Base-by-base conservation (phyloP, 2,797 vertebrate species). In the Rhinatrema bivittatum region DNA sequence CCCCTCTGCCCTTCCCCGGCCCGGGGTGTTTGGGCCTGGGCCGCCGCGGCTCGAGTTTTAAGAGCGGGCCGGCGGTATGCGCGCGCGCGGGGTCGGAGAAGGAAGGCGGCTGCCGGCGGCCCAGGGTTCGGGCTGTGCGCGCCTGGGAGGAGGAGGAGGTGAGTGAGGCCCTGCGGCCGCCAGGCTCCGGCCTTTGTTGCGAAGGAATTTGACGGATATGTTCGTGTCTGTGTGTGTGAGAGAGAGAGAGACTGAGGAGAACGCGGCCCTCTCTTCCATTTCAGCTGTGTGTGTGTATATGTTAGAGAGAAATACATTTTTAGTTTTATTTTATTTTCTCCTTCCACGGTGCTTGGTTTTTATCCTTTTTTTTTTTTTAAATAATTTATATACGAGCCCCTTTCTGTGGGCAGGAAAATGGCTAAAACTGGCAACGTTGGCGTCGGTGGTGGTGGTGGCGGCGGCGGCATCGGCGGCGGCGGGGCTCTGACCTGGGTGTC, bases 401-500 rank as follows among this genome's bases (percentile, higher is more conserved):
- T 17, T 9, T 56, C 55, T 26, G 61, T 38, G 47, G 70, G 59
- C 77, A 73, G 58, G 43, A 70, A 63, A 65, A 84, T 83, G 81
- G 79, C 78, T 56, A 82, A 83, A 65, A 68, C 72, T n/a, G 69
- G 72, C 42, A 74, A 80, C 39, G 61, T 47, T 28, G 42, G 32
- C 75, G 84, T 85, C 43, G 87, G 72, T 46, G 85, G 85, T 34
- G 84, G 84, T 27, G 83, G 85, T 60, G n/a, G n/a, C n/a, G 81
- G 82, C 4, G 53, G 61, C 5, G 42, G 57, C 14, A 87, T 89
- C n/a, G n/a, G n/a, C n/a, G n/a, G n/a, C 51, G 89, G 90, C 72
- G 89, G 88, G 9, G 88, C 68, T 29, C 68, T 93, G 70, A 84
- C 89, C 39, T 93, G 90, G 89, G 72, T 91, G 90, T n/a, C n/a